These are phyloP conservation scores for Bombyx huttoni DNA, from an alignment of 2,888 invertebrate genomes.

Conservation along the genomic window DNA sequence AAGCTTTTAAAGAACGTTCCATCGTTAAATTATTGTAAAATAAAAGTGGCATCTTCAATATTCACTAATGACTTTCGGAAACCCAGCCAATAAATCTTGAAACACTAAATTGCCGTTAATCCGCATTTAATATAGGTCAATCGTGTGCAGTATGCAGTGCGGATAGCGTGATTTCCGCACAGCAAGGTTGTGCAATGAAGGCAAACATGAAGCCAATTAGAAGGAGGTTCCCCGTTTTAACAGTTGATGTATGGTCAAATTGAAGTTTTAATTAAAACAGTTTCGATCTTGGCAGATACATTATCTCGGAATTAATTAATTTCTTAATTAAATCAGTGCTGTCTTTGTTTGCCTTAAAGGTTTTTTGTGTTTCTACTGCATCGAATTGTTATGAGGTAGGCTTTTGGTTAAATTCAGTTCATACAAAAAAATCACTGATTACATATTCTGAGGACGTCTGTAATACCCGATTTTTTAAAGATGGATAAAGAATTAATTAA, in stretches of 20 bases:
- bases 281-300: not conserved
- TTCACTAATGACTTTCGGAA: not conserved
- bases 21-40: no score
- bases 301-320: not conserved
- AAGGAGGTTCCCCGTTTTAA: not conserved
- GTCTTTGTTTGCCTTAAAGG: not conserved
- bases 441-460: no score
- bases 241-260: not conserved
- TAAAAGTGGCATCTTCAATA: not conserved
- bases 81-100: not conserved
- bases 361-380: not conserved
- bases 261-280: not conserved
- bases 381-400: no score
- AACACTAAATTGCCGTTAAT: not conserved
- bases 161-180: conserved; percentile 18
- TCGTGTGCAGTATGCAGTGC: conserved; percentile 5
- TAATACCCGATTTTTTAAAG: no score
- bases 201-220: conserved; percentile 19
- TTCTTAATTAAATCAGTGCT: not conserved
- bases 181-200: conserved; percentile 24
- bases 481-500: not conserved
- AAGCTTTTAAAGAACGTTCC: no score
- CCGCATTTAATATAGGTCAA: not conserved
- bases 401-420: no score
- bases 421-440: no score